Evolutionary conservation across 2,888 invertebrate species (phyloP), one percentile per base, ranked within the genome.

Genomic region (Nematopogon swammerdamellus): DNA sequence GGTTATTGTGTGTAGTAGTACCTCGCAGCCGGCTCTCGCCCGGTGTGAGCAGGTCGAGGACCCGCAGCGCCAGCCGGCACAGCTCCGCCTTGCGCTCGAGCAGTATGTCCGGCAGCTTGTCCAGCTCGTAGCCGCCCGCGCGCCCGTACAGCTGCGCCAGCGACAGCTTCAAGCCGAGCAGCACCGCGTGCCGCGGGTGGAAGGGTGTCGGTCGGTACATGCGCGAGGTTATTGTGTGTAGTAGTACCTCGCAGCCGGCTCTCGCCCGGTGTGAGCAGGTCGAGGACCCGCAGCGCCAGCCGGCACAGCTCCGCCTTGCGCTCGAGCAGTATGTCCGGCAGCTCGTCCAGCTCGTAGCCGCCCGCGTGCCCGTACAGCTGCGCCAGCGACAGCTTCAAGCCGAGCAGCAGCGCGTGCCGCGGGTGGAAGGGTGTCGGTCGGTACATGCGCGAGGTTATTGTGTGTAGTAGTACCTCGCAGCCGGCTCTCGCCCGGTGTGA

Each of bases 101-200:
- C n/a, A n/a, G n/a, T n/a, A n/a, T n/a, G n/a, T n/a, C n/a, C n/a
- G n/a, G 93, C 44, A 92, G 71, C 56, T 91, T 87, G 19, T 88
- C 85, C 56, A 90, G 69, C 43, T 72, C 71, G 63, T 90, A 91
- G 11, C 87, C 89, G 50, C 85, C 83, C 1, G 86, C 85, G 48
- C 89, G 83, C 0, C 93, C 92, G 60, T 92, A 92, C 65, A 92
- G 75, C 67, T 92, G 91, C 11, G 85, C 85, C 50, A 93, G 72
- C 17, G 86, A 82, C 59, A 88, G 86, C 57, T 87, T 83, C 16
- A 11, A 11, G 4, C 30, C 18, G 4, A 11, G 5, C 18, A 45
- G 19, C n/a, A n/a, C n/a, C n/a, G n/a, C n/a, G n/a, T n/a, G n/a
- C n/a, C n/a, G n/a, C n/a, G n/a, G n/a, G n/a, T n/a, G n/a, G n/a